These are phyloP conservation scores for Hyppa rectilinea DNA, from an alignment of 2,888 invertebrate species.

Conservation along the genomic window DNA sequence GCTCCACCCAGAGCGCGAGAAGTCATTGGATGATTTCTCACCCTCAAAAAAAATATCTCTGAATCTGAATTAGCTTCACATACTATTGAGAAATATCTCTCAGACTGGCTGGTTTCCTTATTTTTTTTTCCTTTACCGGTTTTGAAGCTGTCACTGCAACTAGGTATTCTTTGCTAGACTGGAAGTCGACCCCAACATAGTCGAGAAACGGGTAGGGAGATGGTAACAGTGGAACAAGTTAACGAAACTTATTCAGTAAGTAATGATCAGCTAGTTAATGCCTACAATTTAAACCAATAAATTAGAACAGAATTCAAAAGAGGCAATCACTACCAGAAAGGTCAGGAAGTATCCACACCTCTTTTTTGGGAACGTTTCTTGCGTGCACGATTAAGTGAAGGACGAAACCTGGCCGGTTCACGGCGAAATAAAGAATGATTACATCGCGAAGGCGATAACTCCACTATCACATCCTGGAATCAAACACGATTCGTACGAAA, in stretches of 20 bases:
- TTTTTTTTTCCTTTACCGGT: too few species aligned
- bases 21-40: too few species aligned
- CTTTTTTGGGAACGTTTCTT: slow-evolving; percentile 57
- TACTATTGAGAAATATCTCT: too few species aligned
- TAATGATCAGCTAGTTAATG: slow-evolving; percentile 5
- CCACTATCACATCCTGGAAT: slow-evolving; percentile 73
- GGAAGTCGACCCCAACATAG: too few species aligned
- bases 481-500: slow-evolving; percentile 73
- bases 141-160: too few species aligned
- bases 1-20: too few species aligned
- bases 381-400: slow-evolving; percentile 66
- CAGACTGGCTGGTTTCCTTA: too few species aligned
- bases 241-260: slow-evolving; percentile 18
- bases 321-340: slow-evolving; percentile 45
- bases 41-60: too few species aligned
- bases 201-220: too few species aligned
- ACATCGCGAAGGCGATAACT: slow-evolving; percentile 72
- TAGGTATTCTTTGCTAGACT: too few species aligned
- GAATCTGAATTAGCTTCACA: too few species aligned
- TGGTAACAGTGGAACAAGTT: neutral
- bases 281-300: slow-evolving; percentile 31
- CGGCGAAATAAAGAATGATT: slow-evolving; percentile 70
- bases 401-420: slow-evolving; percentile 58
- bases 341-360: slow-evolving; percentile 56
- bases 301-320: slow-evolving; percentile 38